These are phyloP conservation scores for Platycheirus rosarum DNA, from an alignment of 2,888 invertebrate genomes.

Conservation along the genomic window DNA sequence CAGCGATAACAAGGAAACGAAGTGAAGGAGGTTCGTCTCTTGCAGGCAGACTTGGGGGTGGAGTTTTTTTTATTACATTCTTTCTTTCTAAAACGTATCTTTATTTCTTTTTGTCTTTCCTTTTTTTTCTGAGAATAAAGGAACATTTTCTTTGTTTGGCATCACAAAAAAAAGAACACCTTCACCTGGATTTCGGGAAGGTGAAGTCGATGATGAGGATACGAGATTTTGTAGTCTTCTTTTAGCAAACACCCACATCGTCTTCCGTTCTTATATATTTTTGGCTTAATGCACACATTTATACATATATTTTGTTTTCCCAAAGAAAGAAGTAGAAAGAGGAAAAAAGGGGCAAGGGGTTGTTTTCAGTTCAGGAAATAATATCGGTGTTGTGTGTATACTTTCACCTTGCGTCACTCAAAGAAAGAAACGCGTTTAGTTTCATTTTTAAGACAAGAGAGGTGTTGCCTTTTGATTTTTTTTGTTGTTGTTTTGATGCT, in stretches of 20 bases:
- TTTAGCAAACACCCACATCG: constrained; percentile 31
- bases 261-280: not conserved
- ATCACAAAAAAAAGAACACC: not conserved
- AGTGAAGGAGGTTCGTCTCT: constrained; percentile 41
- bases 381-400: constrained; percentile 6
- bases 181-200: constrained; percentile 1
- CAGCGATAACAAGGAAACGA: constrained; percentile 60
- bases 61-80: constrained; percentile 49
- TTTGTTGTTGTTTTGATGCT: not conserved
- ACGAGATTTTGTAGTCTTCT: constrained; percentile 26
- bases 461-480: constrained; percentile 13
- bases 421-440: not conserved
- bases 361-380: constrained; percentile 21
- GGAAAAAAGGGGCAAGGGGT: constrained; percentile 4
- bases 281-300: too few relatives aligned
- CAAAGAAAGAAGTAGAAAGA: constrained; percentile 1
- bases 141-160: not conserved
- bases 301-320: not conserved
- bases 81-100: constrained; percentile 47
- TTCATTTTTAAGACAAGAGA: not conserved
- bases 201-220: not conserved
- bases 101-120: constrained; percentile 11
- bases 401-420: not conserved
- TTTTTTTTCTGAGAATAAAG: not conserved
- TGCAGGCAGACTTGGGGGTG: constrained; percentile 11